These are phyloP conservation scores for Noturus placidus DNA, from an alignment of 2,113 vertebrate species.

Conservation along the genomic window DNA sequence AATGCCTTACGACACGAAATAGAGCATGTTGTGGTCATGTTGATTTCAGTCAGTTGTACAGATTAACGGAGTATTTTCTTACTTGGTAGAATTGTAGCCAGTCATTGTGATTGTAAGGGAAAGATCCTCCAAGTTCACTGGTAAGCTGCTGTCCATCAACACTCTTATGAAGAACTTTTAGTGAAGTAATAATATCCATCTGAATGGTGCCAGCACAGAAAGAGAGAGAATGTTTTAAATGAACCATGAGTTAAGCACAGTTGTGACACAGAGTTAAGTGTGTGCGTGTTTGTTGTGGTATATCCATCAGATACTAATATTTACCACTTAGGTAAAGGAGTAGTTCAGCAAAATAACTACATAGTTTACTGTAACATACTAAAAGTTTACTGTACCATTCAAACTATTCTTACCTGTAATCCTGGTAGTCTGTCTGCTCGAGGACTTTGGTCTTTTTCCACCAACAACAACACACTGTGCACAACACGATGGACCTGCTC, in stretches of 20 bases:
- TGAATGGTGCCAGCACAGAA: constrained; percentile 46
- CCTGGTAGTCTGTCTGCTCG: constrained; percentile 77
- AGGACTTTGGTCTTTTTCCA: constrained; percentile 77
- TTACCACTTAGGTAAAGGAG: background rate
- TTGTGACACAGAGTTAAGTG: background rate
- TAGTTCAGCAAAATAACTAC: background rate
- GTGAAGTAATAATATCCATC: constrained; percentile 84
- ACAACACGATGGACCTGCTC: constrained; percentile 76
- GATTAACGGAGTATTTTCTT: background rate
- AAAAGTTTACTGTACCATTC: background rate
- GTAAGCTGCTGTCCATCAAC: constrained; percentile 85
- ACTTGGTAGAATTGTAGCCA: constrained; percentile 95
- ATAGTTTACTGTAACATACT: too few relatives aligned
- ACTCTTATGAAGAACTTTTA: constrained; percentile 81
- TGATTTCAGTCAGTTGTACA: too few relatives aligned
- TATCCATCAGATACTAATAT: background rate
- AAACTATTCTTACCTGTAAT: constrained; percentile 74
- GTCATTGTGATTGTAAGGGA: constrained; percentile 83
- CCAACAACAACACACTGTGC: constrained; percentile 75
- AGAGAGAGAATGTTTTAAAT: background rate
- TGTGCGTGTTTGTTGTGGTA: background rate
- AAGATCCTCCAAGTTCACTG: constrained; percentile 78
- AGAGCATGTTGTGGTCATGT: background rate
- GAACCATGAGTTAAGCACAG: background rate
- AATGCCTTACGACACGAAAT: background rate